These are phyloP conservation scores for Paratilapia polleni DNA, from an alignment of 2,113 vertebrate genomes.

Conservation along the genomic window DNA sequence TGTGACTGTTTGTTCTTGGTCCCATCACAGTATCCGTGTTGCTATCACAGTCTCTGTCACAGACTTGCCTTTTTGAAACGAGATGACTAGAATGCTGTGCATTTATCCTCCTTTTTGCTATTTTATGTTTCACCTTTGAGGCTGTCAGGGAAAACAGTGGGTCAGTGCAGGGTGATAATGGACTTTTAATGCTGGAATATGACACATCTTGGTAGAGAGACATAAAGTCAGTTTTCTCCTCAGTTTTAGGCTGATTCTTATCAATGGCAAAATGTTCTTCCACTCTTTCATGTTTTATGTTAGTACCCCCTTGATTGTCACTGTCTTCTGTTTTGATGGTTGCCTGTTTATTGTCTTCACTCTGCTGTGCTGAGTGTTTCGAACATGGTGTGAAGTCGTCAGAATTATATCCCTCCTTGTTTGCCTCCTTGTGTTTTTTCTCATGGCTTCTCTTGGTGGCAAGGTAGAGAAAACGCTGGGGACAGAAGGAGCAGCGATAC, in stretches of 20 bases:
- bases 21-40: conserved; percentile 44
- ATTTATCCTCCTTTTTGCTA: conserved; percentile 54
- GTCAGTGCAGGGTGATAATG: conserved; percentile 46
- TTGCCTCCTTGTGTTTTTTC: conserved; percentile 88
- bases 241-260: conserved; percentile 62
- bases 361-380: conserved; percentile 86
- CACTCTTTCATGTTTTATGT: conserved; percentile 57
- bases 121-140: conserved; percentile 70
- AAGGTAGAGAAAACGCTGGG: conserved; percentile 94
- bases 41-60: conserved; percentile 38
- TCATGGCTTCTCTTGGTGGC: conserved; percentile 96
- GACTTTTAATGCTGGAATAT: conserved; percentile 52
- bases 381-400: conserved; percentile 87
- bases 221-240: conserved; percentile 59
- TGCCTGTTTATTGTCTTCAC: conserved; percentile 88
- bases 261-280: conserved; percentile 45
- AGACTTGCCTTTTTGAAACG: conserved; percentile 41
- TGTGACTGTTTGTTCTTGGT: conserved; percentile 50
- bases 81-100: conserved; percentile 51
- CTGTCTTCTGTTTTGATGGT: conserved; percentile 80
- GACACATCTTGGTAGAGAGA: conserved; percentile 64
- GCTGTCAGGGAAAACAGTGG: conserved; percentile 39
- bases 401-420: conserved; percentile 82
- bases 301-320: conserved; percentile 38
- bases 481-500: conserved; percentile 95